A percentile compares a stretch with the other conserved stretches of the same genome.
Evolutionary conservation across 2,888 invertebrate genomes (phyloP).

Genomic region (Bellardia bayeri): DNA sequence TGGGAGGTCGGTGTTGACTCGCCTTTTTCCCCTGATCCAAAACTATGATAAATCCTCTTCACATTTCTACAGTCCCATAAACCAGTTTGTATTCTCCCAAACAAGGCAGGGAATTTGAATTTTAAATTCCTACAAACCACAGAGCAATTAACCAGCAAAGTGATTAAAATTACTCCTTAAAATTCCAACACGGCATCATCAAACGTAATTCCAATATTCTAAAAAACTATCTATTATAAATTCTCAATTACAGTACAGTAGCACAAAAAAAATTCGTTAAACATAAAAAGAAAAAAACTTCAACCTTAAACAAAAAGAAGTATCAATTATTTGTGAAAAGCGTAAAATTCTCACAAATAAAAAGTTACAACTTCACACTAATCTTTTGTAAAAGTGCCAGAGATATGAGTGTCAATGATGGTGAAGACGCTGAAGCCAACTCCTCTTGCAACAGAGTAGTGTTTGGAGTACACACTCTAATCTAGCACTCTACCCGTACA

Average conservation of each 20-base stretch:
- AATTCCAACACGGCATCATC: not conserved
- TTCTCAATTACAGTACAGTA: conserved; percentile 53
- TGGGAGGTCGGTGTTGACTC: no score
- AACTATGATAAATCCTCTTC: no score
- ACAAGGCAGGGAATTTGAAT: no score
- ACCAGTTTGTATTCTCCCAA: no score
- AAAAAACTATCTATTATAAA: not conserved
- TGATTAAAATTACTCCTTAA: not conserved
- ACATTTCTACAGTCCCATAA: no score
- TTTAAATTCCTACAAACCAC: no score
- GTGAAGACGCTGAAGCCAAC: conserved; percentile 56
- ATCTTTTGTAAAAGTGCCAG: conserved; percentile 80
- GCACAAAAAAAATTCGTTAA: not conserved
- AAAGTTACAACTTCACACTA: conserved; percentile 80
- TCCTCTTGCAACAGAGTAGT: conserved; percentile 40
- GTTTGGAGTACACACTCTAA: conserved; percentile 25
- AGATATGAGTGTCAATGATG: conserved; percentile 72
- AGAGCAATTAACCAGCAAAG: no score
- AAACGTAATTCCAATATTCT: not conserved
- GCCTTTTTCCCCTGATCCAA: no score
- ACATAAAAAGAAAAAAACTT: not conserved
- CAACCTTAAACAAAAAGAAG: not conserved
- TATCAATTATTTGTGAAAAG: conserved; percentile 69
- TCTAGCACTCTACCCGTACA: not conserved
- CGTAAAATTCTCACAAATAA: conserved; percentile 67